Evolutionary conservation across 2,888 invertebrate genomes (phyloP).

Genomic region (Nasonovia ribisnigri): DNA sequence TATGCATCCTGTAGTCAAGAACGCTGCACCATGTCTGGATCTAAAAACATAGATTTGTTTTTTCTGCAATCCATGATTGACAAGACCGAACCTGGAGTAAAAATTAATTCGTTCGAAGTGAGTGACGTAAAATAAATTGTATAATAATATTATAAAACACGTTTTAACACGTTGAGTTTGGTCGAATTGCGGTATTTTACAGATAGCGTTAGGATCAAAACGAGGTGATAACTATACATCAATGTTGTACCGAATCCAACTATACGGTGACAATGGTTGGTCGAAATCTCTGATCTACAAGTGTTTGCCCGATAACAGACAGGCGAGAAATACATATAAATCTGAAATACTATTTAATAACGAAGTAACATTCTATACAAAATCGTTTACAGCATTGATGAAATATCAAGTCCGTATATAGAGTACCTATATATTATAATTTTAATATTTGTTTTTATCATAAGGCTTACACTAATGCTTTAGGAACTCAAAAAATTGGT

Average conservation of each 20-base stretch:
- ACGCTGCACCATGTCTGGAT: conserved; percentile 34
- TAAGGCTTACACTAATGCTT: not conserved
- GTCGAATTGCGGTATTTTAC: conserved; percentile 67
- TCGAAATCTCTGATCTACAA: conserved; percentile 78
- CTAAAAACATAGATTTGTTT: conserved; percentile 33
- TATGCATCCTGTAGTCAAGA: conserved; percentile 47
- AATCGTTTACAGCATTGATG: conserved; percentile 78
- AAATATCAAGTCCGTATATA: conserved; percentile 72
- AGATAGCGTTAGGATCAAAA: conserved; percentile 80
- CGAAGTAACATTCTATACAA: conserved; percentile 80
- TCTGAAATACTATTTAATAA: conserved; percentile 80
- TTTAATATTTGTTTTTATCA: not conserved
- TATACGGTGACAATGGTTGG: conserved; percentile 73
- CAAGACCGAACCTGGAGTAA: conserved; percentile 63
- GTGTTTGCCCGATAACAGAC: conserved; percentile 77
- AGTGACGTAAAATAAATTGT: not conserved
- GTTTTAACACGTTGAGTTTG: not conserved
- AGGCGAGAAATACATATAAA: conserved; percentile 78
- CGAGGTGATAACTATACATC: conserved; percentile 83
- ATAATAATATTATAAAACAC: not conserved
- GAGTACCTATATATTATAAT: not conserved
- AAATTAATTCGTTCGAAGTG: conserved; percentile 61
- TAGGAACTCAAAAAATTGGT: conserved; percentile 70
- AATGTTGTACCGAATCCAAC: conserved; percentile 77
- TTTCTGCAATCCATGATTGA: conserved; percentile 65